phyloP scores from a whole-genome alignment of 2,113 vertebrate genomes.

The Rhabdornis inornatus region DNA sequence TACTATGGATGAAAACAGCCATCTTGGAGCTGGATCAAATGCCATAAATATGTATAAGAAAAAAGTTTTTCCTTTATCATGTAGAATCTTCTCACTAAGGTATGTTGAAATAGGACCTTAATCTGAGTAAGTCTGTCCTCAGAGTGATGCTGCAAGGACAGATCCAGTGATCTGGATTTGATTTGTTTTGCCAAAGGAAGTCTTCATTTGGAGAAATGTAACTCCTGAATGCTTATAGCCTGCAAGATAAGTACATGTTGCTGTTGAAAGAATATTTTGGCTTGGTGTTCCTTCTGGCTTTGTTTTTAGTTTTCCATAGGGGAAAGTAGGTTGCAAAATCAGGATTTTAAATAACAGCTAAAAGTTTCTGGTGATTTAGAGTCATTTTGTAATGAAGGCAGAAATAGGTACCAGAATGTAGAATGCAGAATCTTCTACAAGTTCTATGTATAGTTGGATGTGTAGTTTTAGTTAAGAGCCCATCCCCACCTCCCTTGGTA shows the following conservation, averaged over 20 bases:
- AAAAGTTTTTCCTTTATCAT: not conserved
- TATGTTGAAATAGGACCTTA: not conserved
- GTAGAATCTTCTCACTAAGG: not conserved
- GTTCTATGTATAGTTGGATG: not conserved
- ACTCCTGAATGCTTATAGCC: not conserved
- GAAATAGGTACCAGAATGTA: not conserved
- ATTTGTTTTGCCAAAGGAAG: not conserved
- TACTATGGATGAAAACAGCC: not conserved
- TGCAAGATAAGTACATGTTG: not conserved
- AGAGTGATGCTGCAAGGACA: not conserved
- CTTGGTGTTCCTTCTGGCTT: not conserved
- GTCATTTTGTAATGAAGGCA: not conserved
- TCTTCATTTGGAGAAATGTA: not conserved
- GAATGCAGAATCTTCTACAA: not conserved
- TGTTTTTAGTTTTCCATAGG: not conserved
- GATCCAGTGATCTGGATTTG: not conserved
- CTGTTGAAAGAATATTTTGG: not conserved
- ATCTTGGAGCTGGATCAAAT: not conserved
- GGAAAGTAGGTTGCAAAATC: not conserved
- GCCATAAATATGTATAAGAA: not conserved
- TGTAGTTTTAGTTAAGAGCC: not conserved
- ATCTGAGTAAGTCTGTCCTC: not conserved
- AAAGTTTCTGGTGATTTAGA: not conserved
- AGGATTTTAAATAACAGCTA: not conserved
- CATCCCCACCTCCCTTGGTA: not conserved